A percentile compares a stretch with the other conserved stretches of the same genome.
phyloP scores from a whole-genome alignment of 1,140 invertebrate genomes.

The Heliconius hermathena region DNA sequence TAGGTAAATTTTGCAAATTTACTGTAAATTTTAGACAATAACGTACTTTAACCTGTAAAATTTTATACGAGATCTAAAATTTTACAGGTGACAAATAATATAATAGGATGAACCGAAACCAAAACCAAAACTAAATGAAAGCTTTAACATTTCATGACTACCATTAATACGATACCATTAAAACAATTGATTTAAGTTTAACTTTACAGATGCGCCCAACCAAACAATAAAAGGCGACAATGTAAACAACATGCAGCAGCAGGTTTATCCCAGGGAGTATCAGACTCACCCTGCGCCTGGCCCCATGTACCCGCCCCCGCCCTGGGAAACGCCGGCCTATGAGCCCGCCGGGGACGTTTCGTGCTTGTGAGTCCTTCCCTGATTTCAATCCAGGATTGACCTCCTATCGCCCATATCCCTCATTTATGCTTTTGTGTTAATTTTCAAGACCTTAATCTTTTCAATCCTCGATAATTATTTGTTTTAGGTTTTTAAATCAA shows the following conservation, averaged over 20 bases:
- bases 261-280: conserved; percentile 64
- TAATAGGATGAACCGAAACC: background rate
- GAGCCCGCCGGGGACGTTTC: conserved; percentile 77
- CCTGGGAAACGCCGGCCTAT: conserved; percentile 73
- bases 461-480: background rate
- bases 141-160: background rate
- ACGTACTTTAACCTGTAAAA: too few species aligned
- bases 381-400: conserved; percentile 50
- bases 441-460: conserved; percentile 12
- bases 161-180: background rate
- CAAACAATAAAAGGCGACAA: conserved; percentile 79
- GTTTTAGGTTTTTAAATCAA: conserved; percentile 9
- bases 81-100: too few species aligned
- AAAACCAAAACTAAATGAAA: background rate
- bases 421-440: background rate
- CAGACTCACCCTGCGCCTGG: conserved; percentile 57
- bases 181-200: conserved; percentile 42
- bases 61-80: too few species aligned
- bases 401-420: background rate
- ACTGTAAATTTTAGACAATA: too few species aligned
- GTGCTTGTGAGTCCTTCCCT: conserved; percentile 80
- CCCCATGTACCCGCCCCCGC: conserved; percentile 61
- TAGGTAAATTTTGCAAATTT: background rate
- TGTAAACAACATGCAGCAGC: conserved; percentile 80
- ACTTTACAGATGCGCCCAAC: conserved; percentile 77